Percentiles rank a stretch among this genome's conserved stretches.
Evolutionary conservation across 1,140 invertebrate genomes (phyloP).

Genomic region (Scylla paramamosain): DNA sequence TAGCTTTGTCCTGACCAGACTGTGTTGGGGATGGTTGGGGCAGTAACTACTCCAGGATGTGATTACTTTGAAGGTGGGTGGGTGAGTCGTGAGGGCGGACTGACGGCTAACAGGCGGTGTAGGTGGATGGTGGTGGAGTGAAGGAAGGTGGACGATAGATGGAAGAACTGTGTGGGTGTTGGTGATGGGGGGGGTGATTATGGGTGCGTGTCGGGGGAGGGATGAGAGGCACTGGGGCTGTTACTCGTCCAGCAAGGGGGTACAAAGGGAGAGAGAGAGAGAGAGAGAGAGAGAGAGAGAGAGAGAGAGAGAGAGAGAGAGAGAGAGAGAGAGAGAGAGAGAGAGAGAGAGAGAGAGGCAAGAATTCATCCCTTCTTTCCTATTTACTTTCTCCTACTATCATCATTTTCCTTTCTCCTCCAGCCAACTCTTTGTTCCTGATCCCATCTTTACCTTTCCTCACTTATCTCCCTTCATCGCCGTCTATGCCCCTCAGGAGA

Average conservation of each 20-base stretch:
- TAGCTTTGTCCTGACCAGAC: background rate
- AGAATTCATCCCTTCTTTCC: background rate
- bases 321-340: constrained; percentile 20
- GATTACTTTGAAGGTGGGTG: background rate
- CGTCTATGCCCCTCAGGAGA: background rate
- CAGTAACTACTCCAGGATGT: background rate
- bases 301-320: constrained; percentile 20
- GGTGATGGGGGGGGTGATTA: background rate
- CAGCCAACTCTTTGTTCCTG: background rate
- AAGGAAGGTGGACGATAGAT: background rate
- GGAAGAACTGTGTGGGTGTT: background rate
- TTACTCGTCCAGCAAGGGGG: background rate
- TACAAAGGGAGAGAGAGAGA: background rate
- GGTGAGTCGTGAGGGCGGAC: background rate
- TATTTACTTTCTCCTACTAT: background rate
- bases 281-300: background rate
- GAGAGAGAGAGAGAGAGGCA: background rate
- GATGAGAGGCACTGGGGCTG: background rate
- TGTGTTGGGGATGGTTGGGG: background rate
- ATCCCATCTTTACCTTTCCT: background rate
- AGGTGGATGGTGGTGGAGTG: background rate
- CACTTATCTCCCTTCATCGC: background rate
- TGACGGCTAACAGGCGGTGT: background rate
- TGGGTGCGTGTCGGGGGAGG: background rate
- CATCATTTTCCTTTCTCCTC: background rate